Conservation (phyloP, 2,888 invertebrate genomes). For the Mythimna pallens region DNA sequence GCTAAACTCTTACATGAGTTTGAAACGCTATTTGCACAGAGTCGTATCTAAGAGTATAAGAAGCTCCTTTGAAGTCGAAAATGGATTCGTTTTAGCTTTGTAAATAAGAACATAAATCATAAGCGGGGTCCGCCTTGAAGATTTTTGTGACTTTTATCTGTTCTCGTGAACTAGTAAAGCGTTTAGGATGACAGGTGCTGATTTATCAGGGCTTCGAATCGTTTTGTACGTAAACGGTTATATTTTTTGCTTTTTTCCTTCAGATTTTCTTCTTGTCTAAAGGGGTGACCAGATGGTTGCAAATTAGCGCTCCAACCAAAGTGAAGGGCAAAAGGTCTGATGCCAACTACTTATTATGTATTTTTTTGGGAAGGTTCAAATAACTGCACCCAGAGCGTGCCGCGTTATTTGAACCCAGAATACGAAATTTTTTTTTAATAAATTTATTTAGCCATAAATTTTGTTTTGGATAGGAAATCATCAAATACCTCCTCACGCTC, state of each 20-base stretch:
- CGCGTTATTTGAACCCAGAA: too few relatives aligned
- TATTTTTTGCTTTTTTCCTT: neutral
- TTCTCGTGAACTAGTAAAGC: slow-evolving; percentile 41
- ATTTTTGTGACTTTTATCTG: slow-evolving; percentile 54
- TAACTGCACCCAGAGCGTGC: too few relatives aligned
- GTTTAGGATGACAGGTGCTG: slow-evolving; percentile 38
- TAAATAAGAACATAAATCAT: slow-evolving; percentile 49
- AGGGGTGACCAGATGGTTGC: too few relatives aligned
- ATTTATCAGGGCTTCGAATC: slow-evolving; percentile 27
- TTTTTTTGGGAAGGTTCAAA: too few relatives aligned
- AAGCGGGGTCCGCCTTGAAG: slow-evolving; percentile 26
- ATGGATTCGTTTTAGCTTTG: slow-evolving; percentile 30
- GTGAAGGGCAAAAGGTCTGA: neutral
- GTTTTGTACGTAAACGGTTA: slow-evolving; percentile 16
- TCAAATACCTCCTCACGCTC: too few relatives aligned
- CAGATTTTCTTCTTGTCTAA: neutral
- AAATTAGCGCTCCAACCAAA: too few relatives aligned
- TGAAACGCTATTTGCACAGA: slow-evolving; percentile 28
- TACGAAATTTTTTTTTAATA: too few relatives aligned
- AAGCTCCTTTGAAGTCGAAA: slow-evolving; percentile 40
- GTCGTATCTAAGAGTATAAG: slow-evolving; percentile 16
- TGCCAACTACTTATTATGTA: too few relatives aligned
- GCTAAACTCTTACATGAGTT: slow-evolving; percentile 11
- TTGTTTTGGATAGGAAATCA: too few relatives aligned
- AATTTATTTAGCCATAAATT: too few relatives aligned